Conservation (phyloP, 2,888 invertebrate genomes). For the Drosophila anomelani region DNA sequence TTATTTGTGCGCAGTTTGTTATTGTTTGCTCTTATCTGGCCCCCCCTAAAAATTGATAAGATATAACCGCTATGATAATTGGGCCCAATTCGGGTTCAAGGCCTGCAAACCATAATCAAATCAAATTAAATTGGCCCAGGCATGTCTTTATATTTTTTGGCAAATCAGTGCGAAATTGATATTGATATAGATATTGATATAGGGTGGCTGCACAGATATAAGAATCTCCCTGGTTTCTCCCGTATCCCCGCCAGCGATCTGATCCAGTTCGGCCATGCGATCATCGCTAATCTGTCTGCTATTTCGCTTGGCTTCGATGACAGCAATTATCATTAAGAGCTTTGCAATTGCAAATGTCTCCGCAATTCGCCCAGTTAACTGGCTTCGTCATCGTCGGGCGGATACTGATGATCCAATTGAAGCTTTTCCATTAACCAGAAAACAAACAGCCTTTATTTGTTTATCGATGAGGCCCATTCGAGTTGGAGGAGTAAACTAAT, state of each 20-base stretch:
- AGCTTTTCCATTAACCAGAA: conserved; percentile 4
- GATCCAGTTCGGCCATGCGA: conserved; percentile 20
- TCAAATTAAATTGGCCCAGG: conserved; percentile 23
- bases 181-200: conserved; percentile 24
- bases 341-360: conserved; percentile 22
- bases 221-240: conserved; percentile 16
- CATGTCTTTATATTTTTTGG: conserved; percentile 27
- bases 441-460: conserved; percentile 23
- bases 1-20: conserved; percentile 30
- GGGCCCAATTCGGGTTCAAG: conserved; percentile 70
- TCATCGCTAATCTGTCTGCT: conserved; percentile 54
- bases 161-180: conserved; percentile 40
- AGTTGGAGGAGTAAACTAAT: conserved; percentile 1
- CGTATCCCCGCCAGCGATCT: not conserved
- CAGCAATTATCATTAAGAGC: conserved; percentile 27
- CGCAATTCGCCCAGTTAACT: not conserved
- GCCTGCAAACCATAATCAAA: conserved; percentile 55
- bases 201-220: conserved; percentile 8
- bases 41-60: conserved; percentile 36
- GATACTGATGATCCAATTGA: conserved; percentile 22
- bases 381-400: conserved; percentile 5
- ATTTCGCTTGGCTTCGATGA: conserved; percentile 58
- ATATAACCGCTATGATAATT: conserved; percentile 41
- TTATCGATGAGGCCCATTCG: conserved; percentile 7
- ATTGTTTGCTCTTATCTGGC: conserved; percentile 25